A percentile compares a stretch with the other conserved stretches of the same genome.
Conservation (phyloP, 2,797 vertebrate species). For the Dipus sagitta region DNA sequence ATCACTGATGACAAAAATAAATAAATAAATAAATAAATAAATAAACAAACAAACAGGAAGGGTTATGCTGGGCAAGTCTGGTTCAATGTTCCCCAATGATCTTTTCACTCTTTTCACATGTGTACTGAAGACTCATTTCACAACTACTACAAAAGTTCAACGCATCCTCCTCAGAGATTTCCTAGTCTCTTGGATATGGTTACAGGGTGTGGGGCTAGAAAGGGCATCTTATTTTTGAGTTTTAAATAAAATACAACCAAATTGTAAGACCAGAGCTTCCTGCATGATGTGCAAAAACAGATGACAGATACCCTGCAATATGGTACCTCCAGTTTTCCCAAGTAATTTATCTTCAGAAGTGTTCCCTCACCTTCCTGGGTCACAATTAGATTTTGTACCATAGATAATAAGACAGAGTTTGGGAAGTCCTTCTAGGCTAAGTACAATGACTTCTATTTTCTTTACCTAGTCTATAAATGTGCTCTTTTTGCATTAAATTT, state of each 20-base stretch:
- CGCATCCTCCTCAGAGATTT: too few species aligned
- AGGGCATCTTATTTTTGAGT: not conserved
- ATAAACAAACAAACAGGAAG: too few species aligned
- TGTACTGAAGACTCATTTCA: too few species aligned
- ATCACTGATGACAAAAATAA: too few species aligned
- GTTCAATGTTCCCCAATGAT: not conserved
- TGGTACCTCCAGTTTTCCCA: rapidly evolving
- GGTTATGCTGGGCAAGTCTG: not conserved
- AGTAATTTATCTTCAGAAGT: not conserved
- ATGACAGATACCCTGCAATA: not conserved
- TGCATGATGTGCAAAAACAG: not conserved
- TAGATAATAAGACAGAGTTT: not conserved
- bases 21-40: too few species aligned
- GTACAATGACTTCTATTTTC: not conserved
- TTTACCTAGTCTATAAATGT: not conserved
- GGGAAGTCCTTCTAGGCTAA: not conserved
- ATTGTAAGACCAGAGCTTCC: not conserved
- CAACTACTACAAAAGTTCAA: too few species aligned
- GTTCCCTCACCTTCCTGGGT: too few species aligned
- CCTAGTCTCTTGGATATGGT: too few species aligned
- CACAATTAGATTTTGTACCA: not conserved
- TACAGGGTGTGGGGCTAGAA: not conserved
- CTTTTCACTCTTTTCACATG: not conserved
- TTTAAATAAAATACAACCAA: not conserved
- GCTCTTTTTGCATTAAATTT: not conserved